Percentiles rank a stretch among this genome's conserved stretches.
phyloP scores from a whole-genome alignment of 2,797 vertebrate species.

The Yasuhikotakia modesta region DNA sequence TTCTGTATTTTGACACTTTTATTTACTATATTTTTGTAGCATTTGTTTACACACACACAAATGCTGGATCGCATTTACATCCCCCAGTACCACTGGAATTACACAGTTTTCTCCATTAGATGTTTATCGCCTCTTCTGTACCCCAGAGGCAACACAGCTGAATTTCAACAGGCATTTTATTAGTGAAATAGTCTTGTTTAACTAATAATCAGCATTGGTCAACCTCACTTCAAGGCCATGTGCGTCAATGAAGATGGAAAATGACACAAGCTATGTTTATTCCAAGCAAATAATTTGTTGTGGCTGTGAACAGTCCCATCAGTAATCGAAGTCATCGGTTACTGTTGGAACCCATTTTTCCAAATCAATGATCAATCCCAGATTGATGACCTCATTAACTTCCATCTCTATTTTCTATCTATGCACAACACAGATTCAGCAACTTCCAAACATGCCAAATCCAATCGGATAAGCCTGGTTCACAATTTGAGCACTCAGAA shows the following conservation, averaged over 20 bases:
- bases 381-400: not conserved
- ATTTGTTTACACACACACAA: slow-evolving; percentile 13
- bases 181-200: slow-evolving; percentile 28
- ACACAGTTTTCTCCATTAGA: slow-evolving; percentile 40
- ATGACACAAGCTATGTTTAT: slow-evolving; percentile 10
- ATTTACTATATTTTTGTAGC: too few relatives aligned
- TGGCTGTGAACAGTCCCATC: not conserved
- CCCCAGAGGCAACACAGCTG: slow-evolving; percentile 30
- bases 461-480: not conserved
- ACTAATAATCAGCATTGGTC: slow-evolving; percentile 40
- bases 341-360: not conserved
- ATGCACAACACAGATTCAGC: too few relatives aligned
- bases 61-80: not conserved
- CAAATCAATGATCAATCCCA: not conserved
- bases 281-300: slow-evolving; percentile 8
- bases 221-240: slow-evolving; percentile 7
- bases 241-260: slow-evolving; percentile 27
- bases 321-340: not conserved
- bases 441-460: not conserved
- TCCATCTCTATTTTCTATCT: not conserved
- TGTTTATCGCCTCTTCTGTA: slow-evolving; percentile 47
- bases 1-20: too few relatives aligned
- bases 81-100: slow-evolving; percentile 17
- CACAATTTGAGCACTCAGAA: not conserved
- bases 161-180: not conserved